A percentile compares a stretch with the other conserved stretches of the same genome.
phyloP scores from a whole-genome alignment of 2,113 vertebrate species.

The Falco punctatus region DNA sequence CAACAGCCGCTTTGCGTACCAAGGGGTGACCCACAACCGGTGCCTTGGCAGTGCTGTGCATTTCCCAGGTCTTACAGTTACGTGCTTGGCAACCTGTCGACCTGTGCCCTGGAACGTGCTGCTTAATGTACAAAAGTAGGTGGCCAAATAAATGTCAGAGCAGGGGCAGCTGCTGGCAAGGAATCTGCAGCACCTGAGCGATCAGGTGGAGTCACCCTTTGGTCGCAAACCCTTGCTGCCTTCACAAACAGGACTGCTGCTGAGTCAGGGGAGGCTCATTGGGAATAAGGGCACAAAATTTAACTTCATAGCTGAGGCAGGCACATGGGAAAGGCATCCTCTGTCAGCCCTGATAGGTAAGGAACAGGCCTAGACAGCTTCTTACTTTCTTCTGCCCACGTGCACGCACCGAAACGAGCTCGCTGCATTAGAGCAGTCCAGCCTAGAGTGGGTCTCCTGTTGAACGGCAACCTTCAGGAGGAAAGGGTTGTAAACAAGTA shows the following conservation, averaged over 20 bases:
- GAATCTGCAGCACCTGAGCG: background rate
- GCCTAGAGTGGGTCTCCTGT: background rate
- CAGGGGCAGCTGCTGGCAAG: background rate
- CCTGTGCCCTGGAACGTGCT: background rate
- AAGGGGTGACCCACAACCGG: too few relatives aligned
- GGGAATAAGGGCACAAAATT: background rate
- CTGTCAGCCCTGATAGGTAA: background rate
- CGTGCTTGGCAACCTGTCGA: background rate
- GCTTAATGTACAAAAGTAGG: background rate
- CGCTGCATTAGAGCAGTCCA: rapidly evolving
- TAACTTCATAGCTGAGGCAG: background rate
- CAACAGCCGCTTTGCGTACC: background rate
- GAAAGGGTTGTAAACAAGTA: background rate
- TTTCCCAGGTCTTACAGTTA: background rate
- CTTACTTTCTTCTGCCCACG: background rate
- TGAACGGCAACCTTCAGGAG: background rate
- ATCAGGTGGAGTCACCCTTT: background rate
- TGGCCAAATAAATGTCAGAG: background rate
- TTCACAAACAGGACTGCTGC: background rate
- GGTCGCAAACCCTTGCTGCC: background rate
- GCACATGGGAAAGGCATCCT: background rate
- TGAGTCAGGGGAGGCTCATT: background rate
- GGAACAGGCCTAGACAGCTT: background rate
- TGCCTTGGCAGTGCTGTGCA: background rate
- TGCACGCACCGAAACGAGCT: background rate